Base-by-base conservation (phyloP, 2,888 invertebrate genomes). In the Megalurothrips usitatus region DNA sequence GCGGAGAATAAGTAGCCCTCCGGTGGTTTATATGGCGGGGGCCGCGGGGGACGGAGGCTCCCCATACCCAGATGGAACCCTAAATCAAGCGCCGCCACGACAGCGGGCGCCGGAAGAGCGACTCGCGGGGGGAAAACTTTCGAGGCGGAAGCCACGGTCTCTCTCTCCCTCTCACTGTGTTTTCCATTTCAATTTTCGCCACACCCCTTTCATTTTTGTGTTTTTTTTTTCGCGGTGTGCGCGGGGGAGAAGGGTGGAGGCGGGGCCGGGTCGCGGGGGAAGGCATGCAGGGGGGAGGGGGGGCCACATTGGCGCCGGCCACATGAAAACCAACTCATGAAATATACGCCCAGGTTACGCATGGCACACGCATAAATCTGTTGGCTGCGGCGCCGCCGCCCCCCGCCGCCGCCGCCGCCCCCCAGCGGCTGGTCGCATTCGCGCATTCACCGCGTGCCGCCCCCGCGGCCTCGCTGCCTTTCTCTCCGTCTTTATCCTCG, bases 281-380 rank as follows among this genome's bases (percentile, higher is more conserved):
- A 49, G 49, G 14, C 10, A 49, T 9, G 49, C 14, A 49, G 49
- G 49, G 49, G 9, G 49, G 49, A 49, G 49, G 14, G 49, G 52
- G 12, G 52, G 52, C 52, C 58, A 58, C 58, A 58, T 58, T 58
- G 58, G 58, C 58, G 58, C 58, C 58, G 58, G 17, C 68, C 68
- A 23, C 68, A 75, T 75, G 68, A 75, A 75, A 75, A 75, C 68
- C 68, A 75, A 75, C 68, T 75, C 68, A 75, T 75, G 68, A 75
- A 75, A 75, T 75, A 75, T 75, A 75, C 68, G 68, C 23, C 68
- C 68, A 75, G 68, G 68, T 75, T 75, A 75, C 68, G 68, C 68
- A 75, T 75, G 68, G 68, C 26, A 75, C 68, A 26, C 68, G 68
- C 68, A 75, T 75, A 75, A 75, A 75, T 75, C 68, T 75, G 68